phyloP scores from a whole-genome alignment of 2,797 vertebrate genomes.

The Myoxocephalus aenaeus region DNA sequence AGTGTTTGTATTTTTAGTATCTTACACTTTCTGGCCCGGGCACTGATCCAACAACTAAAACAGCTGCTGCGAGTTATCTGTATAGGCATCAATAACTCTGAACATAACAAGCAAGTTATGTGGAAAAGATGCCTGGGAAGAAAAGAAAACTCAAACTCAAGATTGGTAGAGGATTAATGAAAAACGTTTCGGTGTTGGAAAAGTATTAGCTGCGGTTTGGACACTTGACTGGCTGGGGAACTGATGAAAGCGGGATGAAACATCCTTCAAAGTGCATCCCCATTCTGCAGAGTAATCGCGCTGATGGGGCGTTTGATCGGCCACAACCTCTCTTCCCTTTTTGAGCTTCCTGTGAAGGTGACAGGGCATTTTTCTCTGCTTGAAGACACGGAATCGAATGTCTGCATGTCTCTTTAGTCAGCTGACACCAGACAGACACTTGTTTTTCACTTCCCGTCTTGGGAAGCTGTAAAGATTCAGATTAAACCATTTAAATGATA shows the following conservation, averaged over 20 bases:
- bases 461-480: neutral
- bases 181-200: neutral
- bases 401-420: slow-evolving; percentile 1
- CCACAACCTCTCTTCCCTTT: slow-evolving; percentile 45
- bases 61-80: slow-evolving; percentile 38
- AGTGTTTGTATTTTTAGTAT: too few relatives aligned
- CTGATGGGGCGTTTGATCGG: slow-evolving; percentile 15
- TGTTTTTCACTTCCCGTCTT: slow-evolving; percentile 51
- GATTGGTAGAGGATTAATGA: neutral
- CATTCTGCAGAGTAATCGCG: slow-evolving; percentile 53
- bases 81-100: slow-evolving; percentile 25
- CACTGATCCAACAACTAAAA: slow-evolving; percentile 32
- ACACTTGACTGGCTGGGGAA: slow-evolving; percentile 6
- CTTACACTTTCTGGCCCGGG: slow-evolving; percentile 18
- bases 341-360: slow-evolving; percentile 51
- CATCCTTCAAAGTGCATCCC: neutral
- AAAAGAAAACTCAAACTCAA: neutral
- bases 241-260: slow-evolving; percentile 3
- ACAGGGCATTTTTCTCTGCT: slow-evolving; percentile 21
- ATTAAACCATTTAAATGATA: neutral
- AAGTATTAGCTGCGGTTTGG: slow-evolving; percentile 2
- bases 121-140: neutral
- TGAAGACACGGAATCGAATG: neutral
- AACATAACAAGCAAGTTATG: slow-evolving; percentile 25
- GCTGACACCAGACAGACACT: neutral